These are phyloP conservation scores for Oreochromis niloticus DNA, from an alignment of 2,113 vertebrate genomes.

Conservation along the genomic window DNA sequence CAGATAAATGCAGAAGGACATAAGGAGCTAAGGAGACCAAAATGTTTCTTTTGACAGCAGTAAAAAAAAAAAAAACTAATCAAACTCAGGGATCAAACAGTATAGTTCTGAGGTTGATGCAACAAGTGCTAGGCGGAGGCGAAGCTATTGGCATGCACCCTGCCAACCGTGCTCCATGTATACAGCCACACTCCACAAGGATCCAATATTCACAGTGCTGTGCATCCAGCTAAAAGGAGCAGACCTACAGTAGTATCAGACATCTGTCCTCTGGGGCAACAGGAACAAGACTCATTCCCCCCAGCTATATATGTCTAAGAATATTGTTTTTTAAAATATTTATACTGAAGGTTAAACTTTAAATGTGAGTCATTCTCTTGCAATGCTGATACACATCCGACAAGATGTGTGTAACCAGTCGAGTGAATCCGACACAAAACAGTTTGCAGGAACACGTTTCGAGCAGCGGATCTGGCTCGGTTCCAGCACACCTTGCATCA, in stretches of 20 bases:
- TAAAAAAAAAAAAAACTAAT: neutral
- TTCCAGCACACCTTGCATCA: slow-evolving; percentile 17
- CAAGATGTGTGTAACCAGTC: slow-evolving; percentile 7
- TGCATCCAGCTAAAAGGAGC: slow-evolving; percentile 5
- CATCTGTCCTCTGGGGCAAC: neutral
- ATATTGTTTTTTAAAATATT: neutral
- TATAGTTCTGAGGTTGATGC: slow-evolving; percentile 54
- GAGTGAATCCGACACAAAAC: slow-evolving; percentile 15
- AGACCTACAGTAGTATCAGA: neutral
- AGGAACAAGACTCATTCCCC: neutral
- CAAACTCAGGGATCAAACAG: slow-evolving; percentile 46
- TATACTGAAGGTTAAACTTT: slow-evolving; percentile 29
- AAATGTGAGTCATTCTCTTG: neutral
- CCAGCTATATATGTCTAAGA: neutral
- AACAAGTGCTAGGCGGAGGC: slow-evolving; percentile 44
- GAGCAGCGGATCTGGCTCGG: neutral
- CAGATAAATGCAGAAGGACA: neutral
- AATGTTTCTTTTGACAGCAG: slow-evolving; percentile 30
- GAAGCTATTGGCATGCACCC: slow-evolving; percentile 56
- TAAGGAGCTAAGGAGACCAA: slow-evolving; percentile 6
- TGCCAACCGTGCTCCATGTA: neutral
- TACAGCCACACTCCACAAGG: slow-evolving; percentile 22
- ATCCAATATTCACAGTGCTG: slow-evolving; percentile 50
- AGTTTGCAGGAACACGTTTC: neutral
- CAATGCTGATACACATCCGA: slow-evolving; percentile 33